These are phyloP conservation scores for Chrysotoxum bicinctum DNA, from an alignment of 2,888 invertebrate genomes.

Conservation along the genomic window DNA sequence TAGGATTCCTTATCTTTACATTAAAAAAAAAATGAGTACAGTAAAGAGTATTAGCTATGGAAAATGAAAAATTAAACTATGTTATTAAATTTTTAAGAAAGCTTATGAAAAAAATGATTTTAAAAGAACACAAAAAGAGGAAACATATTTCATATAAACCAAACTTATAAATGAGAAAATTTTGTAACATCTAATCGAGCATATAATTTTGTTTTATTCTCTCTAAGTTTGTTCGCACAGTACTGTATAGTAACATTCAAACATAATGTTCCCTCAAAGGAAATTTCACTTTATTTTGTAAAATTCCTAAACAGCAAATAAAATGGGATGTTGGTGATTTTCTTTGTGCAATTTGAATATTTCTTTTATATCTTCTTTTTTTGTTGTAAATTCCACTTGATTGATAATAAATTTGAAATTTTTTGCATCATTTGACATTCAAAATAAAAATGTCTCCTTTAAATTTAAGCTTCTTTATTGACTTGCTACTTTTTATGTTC, in stretches of 20 bases:
- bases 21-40: too few relatives aligned
- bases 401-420: constrained; percentile 59
- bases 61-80: too few relatives aligned
- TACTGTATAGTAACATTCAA: neutral
- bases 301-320: constrained; percentile 34
- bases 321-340: constrained; percentile 22
- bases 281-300: neutral
- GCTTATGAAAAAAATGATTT: too few relatives aligned
- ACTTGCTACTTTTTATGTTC: neutral
- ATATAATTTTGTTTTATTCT: too few relatives aligned
- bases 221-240: neutral
- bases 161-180: too few relatives aligned
- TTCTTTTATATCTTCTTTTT: neutral
- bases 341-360: constrained; percentile 39
- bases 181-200: too few relatives aligned
- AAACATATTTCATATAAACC: too few relatives aligned
- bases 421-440: constrained; percentile 64
- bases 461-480: constrained; percentile 1
- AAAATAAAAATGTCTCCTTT: neutral
- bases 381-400: constrained; percentile 42
- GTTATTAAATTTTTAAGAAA: too few relatives aligned
- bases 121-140: too few relatives aligned
- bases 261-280: neutral
- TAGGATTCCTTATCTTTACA: too few relatives aligned
- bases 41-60: too few relatives aligned